Evolutionary conservation across 2,113 vertebrate genomes (phyloP), one percentile per base, ranked within the genome.

Genomic region (Heterotis niloticus): DNA sequence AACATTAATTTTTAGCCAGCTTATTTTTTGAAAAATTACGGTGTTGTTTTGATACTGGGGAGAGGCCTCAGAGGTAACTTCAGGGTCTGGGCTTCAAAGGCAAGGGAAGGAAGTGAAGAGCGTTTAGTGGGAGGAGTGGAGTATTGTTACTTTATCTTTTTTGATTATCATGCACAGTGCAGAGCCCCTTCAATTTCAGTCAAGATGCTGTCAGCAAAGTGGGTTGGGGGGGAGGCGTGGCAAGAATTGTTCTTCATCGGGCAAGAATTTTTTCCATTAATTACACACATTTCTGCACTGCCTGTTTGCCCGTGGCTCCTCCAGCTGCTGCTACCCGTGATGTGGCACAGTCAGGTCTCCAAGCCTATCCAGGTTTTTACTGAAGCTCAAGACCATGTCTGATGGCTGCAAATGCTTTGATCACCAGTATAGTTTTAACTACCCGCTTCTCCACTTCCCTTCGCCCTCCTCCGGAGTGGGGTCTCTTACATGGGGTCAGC

Each of bases 41-140:
- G 70, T 66, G 57, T 57, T 28, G 17, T 66, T 34, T 66, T 66
- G 9, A 29, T 64, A 68, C 18, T 20, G 74, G 29, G 9, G 14
- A 56, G 26, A 44, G 57, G 56, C 17, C 18, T 68, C 52, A 60
- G 23, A 23, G 18, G 59, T 59, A 62, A n/a, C 59, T 71, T 29
- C 54, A 1, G 56, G 54, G 20, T 60, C 28, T 26, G 26, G 29
- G 16, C 78, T 79, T 79, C 66, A 78, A 71, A 78, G 77, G 60
- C 4, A 17, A 11, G 18, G 62, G n/a, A 52, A 29, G 69, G 59
- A 23, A 73, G 57, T 44, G 17, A 13, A 23, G 68, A 54, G 34
- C 24, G 54, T 54, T 51, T 18, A 51, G 20, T 12, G 56, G 67
- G 56, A 17, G 57, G 67, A 26, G 78, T 11, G 10, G 56, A 70